Evolutionary conservation across 2,888 invertebrate genomes (phyloP), one percentile per base, ranked within the genome.

Genomic region (Cryptus viduatorius): DNA sequence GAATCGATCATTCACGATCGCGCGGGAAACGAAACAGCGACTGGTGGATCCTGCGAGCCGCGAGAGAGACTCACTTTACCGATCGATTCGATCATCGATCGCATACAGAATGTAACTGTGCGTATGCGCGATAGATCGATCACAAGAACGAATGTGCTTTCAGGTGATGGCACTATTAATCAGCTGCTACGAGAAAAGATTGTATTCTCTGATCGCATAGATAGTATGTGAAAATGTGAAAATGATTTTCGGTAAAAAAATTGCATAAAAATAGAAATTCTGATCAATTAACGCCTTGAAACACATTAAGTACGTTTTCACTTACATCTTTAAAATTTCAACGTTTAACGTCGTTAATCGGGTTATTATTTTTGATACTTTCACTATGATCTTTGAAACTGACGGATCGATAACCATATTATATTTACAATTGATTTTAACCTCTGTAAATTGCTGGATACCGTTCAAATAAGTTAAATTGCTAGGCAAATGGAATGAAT

Each of bases 1-100:
- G 77, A 85, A 88, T 88, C 89, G 89, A 89, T 89, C 88, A 87
- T 88, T 87, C 82, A 69, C 84, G 82, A 78, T 72, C 80, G 56
- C 67, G 77, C 59, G 84, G 72, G 82, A 84, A 85, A 86, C 56
- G 72, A 65, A 76, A 65, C 65, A 7, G 29, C 59, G 31, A 61
- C 65, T 16, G 42, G 65, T 37, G 42, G 37, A 19, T 10, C 16
- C 14, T 10, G 37, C 42, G n/a, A 4, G 16, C 14, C n/a, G 64
- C 53, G 53, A 53, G 53, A 53, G 53, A 4, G 16, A 4, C 16
- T n/a, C 50, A n/a, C 29, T 3, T 59, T 24, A 10, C 19, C 29
- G 59, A 29, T 61, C 61, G 61, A 8, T 4, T 68, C 42, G 31
- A 31, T 53, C 24, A 56, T 31, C 42, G 56, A 48, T 5, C 48